Evolutionary conservation across 2,888 invertebrate genomes (phyloP).

Genomic region (Apamea monoglypha): DNA sequence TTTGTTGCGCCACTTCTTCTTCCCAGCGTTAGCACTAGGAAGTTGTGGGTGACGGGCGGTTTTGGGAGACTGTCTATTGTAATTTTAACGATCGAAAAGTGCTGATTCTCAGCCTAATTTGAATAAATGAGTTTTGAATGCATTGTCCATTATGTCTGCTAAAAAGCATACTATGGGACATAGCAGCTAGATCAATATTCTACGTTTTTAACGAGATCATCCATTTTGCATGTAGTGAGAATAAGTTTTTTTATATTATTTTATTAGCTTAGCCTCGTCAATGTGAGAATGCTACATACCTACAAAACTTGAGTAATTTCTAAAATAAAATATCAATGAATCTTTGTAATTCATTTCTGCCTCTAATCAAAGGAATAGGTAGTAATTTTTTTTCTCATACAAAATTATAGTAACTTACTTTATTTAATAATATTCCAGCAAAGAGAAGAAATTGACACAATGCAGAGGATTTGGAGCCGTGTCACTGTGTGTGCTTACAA

Average conservation of each 20-base stretch:
- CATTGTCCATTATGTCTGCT: neutral
- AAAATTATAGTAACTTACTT: conserved; percentile 39
- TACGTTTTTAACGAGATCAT: neutral
- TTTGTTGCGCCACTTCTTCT: no score
- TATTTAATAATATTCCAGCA: conserved; percentile 74
- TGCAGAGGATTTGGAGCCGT: conserved; percentile 87
- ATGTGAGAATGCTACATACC: neutral
- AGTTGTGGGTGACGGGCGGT: no score
- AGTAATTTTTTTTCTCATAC: neutral
- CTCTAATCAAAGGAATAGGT: neutral
- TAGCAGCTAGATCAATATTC: neutral
- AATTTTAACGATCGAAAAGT: no score
- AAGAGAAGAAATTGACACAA: conserved; percentile 87
- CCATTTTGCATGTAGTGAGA: neutral
- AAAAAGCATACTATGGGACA: neutral
- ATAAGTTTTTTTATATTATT: neutral
- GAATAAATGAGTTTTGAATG: no score
- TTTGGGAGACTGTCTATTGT: no score
- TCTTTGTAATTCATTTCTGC: neutral
- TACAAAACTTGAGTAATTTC: neutral
- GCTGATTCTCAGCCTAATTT: no score
- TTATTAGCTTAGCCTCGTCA: no score
- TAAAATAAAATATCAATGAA: neutral
- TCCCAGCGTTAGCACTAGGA: no score
- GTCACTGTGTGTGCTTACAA: conserved; percentile 86